Evolutionary conservation across 2,113 vertebrate genomes (phyloP).

Genomic region (Danio rerio): DNA sequence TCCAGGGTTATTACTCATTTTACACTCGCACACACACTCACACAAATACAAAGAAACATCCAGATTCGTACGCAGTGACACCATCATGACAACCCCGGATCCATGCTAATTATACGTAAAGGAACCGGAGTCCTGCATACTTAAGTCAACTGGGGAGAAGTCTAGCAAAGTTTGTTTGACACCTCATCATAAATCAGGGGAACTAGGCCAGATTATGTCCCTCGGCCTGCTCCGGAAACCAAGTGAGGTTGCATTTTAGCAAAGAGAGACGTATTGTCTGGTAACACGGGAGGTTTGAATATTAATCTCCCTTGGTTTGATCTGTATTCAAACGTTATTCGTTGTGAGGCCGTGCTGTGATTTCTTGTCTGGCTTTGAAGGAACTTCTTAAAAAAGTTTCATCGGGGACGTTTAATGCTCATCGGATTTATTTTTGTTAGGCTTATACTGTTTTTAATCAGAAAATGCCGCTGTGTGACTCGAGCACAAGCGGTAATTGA

Average conservation of each 20-base stretch:
- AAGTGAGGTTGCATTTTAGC: slow-evolving; percentile 54
- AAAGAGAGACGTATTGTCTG: slow-evolving; percentile 57
- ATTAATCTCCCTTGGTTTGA: slow-evolving; percentile 55
- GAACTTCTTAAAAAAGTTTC: slow-evolving; percentile 14
- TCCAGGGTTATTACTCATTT: slow-evolving; percentile 58
- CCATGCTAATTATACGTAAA: slow-evolving; percentile 55
- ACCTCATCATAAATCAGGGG: slow-evolving; percentile 64
- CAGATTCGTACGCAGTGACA: slow-evolving; percentile 13
- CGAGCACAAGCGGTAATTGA: slow-evolving; percentile 10
- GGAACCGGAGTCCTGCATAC: slow-evolving; percentile 50
- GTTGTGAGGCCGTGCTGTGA: slow-evolving; percentile 19
- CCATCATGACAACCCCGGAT: slow-evolving; percentile 46
- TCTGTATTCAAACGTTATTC: slow-evolving; percentile 30
- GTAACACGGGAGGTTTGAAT: slow-evolving; percentile 47
- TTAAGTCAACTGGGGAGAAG: slow-evolving; percentile 56
- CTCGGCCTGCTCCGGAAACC: slow-evolving; percentile 56
- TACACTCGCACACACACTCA: slow-evolving; percentile 22
- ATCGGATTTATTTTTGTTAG: not conserved
- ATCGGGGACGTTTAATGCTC: not conserved
- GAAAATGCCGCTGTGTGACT: slow-evolving; percentile 10
- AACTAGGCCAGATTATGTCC: slow-evolving; percentile 62
- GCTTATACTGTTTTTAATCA: slow-evolving; percentile 38
- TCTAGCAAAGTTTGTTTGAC: slow-evolving; percentile 59
- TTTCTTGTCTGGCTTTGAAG: slow-evolving; percentile 42
- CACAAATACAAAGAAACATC: slow-evolving; percentile 40